Evolutionary conservation across 2,797 vertebrate species (phyloP).

Genomic region (Acipenser ruthenus): DNA sequence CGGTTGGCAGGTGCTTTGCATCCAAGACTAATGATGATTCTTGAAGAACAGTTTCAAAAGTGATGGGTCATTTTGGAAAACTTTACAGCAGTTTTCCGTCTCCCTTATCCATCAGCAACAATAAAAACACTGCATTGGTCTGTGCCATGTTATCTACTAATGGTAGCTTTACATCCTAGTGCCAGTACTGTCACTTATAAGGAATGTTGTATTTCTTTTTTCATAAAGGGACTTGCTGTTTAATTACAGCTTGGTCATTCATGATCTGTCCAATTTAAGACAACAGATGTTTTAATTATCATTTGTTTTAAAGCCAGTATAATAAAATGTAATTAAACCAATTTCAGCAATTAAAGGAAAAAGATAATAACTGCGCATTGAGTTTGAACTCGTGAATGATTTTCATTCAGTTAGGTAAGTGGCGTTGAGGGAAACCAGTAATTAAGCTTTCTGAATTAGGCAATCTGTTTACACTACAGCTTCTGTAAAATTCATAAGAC

Average conservation of each 20-base stretch:
- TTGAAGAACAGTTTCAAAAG: too few species aligned
- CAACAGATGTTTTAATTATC: conserved; percentile 12
- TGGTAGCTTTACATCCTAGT: background rate
- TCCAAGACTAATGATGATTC: too few species aligned
- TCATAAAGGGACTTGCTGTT: background rate
- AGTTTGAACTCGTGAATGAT: background rate
- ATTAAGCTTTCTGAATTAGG: background rate
- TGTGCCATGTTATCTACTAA: too few species aligned
- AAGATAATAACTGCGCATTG: conserved; percentile 5
- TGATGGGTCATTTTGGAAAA: too few species aligned
- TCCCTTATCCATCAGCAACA: background rate
- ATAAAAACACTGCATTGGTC: background rate
- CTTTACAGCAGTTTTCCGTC: background rate
- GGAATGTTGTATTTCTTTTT: background rate
- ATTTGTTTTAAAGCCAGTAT: conserved; percentile 3
- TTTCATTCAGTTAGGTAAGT: conserved; percentile 4
- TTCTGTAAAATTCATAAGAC: background rate
- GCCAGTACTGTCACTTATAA: background rate
- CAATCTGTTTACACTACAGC: background rate
- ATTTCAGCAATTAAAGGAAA: conserved; percentile 2
- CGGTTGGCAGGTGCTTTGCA: too few species aligned
- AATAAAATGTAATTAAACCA: conserved; percentile 10
- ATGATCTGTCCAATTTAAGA: conserved; percentile 1
- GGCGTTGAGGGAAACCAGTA: background rate
- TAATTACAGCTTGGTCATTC: background rate